Evolutionary conservation across 2,888 invertebrate species (phyloP), one percentile per base, ranked within the genome.

Genomic region (Drosophila aldrichi): DNA sequence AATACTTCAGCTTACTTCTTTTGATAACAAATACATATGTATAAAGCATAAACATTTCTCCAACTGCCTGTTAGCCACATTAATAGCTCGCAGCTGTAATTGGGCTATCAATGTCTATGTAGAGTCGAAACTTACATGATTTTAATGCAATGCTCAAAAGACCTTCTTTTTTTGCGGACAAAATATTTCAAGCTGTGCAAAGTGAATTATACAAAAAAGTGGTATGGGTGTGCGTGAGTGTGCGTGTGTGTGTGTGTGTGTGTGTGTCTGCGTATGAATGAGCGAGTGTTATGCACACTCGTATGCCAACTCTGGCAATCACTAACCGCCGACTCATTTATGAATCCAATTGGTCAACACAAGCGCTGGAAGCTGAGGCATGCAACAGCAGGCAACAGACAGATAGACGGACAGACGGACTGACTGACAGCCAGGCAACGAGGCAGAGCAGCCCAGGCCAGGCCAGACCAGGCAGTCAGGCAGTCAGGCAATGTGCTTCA

Each of bases 271-370:
- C 57, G 61, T 58, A 67, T 73, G 74, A 73, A 73, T 66, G 60
- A 29, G 70, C 34, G 52, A 44, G 51, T 51, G 44, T 40, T 46
- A 59, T 46, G 60, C 55, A 51, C 38, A 49, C 62, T 64, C 60
- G 60, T 68, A 65, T 80, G 77, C 77, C 74, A 80, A 70, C 70
- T 71, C 70, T 71, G 70, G 83, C 81, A 81, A 81, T 81, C 81
- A 82, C 83, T 60, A 81, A 77, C 83, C 78, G 71, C 81, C 74
- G 67, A 81, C 77, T 82, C 81, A 77, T 80, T 81, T 81, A 81
- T 74, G 71, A 74, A 77, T 58, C 69, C 79, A 83, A 83, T 83
- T 83, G 83, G 81, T 77, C 81, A 83, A 71, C 80, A 77, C 64
- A 46, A 25, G 49, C 25, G 43, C 48, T 29, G 52, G 52, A 36